Evolutionary conservation across 2,113 vertebrate genomes (phyloP), one percentile per base, ranked within the genome.

Genomic region (Ia io): DNA sequence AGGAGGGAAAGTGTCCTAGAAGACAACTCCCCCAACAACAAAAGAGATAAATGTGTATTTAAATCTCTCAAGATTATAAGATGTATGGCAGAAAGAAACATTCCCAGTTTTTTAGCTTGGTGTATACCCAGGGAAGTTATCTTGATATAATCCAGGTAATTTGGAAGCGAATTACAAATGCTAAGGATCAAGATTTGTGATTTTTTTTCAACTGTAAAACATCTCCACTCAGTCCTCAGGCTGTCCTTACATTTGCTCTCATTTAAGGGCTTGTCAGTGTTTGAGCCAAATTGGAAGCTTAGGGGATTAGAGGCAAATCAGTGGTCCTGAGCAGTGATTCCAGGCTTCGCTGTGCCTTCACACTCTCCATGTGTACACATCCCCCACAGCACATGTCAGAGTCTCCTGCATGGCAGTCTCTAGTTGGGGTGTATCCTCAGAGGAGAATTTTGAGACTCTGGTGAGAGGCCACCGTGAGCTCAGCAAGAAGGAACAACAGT

Each of bases 1-100:
- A 1, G 97, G 94, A 51, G 94, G 93, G 61, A 98, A 97, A 35
- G 63, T 82, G 0, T 49, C 22, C 0, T 97, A 97, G 95, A 59
- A 63, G 35, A 78, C 11, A 0, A 3, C 77, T 17, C 14, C 9
- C 32, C 23, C 9, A 0, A 25, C 4, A 6, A 9, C 42, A n/a
- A 22, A 56, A 70, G 77, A 91, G 80, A 78, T 25, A 65, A 30
- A 65, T 32, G 6, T 84, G 6, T 53, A 22, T 80, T 73, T 49
- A 56, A 53, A 35, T 74, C 47, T 85, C 85, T 51, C 5, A 28
- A 14, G 47, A 84, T 86, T 30, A n/a, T 73, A 61, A 84, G 76
- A 77, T 44, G 12, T 65, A 67, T 44, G 53, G 69, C 80, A 84
- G 92, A 90, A 63, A 78, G 76, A 80, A 94, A 44, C 18, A 56